Percentiles rank a stretch among this genome's conserved stretches.
Evolutionary conservation across 2,797 vertebrate genomes (phyloP).

Genomic region (Amblyraja radiata): DNA sequence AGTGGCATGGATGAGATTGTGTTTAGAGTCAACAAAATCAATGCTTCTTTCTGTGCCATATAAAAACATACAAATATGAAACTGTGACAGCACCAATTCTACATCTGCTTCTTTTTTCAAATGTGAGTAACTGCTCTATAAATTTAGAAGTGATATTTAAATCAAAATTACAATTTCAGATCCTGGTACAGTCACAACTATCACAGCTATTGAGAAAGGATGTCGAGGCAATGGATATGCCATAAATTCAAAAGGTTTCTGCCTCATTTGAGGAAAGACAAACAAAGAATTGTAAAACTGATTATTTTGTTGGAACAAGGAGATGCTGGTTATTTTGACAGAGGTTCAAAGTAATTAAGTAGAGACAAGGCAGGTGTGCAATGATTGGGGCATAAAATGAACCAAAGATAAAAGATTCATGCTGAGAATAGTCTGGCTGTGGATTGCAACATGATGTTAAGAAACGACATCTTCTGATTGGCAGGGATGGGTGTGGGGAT

Average conservation of each 20-base stretch:
- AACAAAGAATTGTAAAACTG: not conserved
- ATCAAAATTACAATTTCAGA: too few relatives aligned
- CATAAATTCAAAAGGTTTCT: not conserved
- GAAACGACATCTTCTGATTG: not conserved
- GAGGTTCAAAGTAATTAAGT: not conserved
- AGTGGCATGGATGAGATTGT: too few relatives aligned
- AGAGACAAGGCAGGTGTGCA: not conserved
- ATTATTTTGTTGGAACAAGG: not conserved
- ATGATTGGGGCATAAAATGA: not conserved
- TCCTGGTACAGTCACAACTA: not conserved
- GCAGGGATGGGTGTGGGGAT: not conserved
- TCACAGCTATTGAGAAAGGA: not conserved
- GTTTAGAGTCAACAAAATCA: too few relatives aligned
- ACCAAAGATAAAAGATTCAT: not conserved
- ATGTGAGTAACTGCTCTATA: not conserved
- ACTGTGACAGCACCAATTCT: too few relatives aligned
- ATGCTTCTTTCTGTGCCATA: too few relatives aligned
- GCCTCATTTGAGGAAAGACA: not conserved
- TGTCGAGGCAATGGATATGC: not conserved
- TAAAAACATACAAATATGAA: too few relatives aligned
- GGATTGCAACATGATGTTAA: not conserved
- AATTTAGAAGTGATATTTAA: not conserved
- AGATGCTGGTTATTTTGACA: not conserved
- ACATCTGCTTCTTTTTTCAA: too few relatives aligned
- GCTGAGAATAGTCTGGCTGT: too few relatives aligned